Evolutionary conservation across 2,888 invertebrate genomes (phyloP), one percentile per base, ranked within the genome.

Genomic region (Drosophila neotestacea): DNA sequence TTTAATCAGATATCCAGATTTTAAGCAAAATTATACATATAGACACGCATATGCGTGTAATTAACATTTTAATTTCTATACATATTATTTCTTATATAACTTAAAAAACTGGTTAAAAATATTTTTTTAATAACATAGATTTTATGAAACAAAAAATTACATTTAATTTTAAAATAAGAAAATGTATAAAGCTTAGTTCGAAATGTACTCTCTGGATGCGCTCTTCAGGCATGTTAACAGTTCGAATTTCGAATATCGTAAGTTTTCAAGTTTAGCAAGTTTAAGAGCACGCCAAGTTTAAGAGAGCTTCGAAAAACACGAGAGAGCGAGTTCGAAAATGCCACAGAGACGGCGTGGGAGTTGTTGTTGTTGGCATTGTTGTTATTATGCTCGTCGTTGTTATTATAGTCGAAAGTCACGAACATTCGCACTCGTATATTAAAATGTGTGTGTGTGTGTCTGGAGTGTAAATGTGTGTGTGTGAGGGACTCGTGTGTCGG

Each of bases 251-350:
- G 77, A 79, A 83, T 85, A 85, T 88, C 84, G 84, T 85, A 85
- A 52, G 6, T 67, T 66, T 69, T 60, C 58, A 42, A 46, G 16
- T 47, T 63, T 55, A 34, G 30, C 65, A 7, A 16, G 39, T 50
- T 69, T 71, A 87, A 83, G 89, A 89, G 89, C 13, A 13, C 11
- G 55, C 69, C 81, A 83, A 77, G 78, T 77, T 86, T 86, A 82
- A 82, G 81, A 79, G 79, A 61, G 13, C 10, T 9, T 4, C 5
- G 7, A 27, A 39, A 36, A 27, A 16, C 16, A 16, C 16, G 2
- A 10, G 44, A 60, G 70, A 70, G 69, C 70, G 80, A 89, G 71
- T 88, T 84, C 84, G 84, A 89, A 84, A 88, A 64, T 48, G 61
- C 44, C 30, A 39, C 36, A 9, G 27, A 59, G 62, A 64, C 42